Percentiles rank a stretch among this genome's conserved stretches.
Conservation (phyloP, 2,888 invertebrate genomes). For the Xestia xanthographa region DNA sequence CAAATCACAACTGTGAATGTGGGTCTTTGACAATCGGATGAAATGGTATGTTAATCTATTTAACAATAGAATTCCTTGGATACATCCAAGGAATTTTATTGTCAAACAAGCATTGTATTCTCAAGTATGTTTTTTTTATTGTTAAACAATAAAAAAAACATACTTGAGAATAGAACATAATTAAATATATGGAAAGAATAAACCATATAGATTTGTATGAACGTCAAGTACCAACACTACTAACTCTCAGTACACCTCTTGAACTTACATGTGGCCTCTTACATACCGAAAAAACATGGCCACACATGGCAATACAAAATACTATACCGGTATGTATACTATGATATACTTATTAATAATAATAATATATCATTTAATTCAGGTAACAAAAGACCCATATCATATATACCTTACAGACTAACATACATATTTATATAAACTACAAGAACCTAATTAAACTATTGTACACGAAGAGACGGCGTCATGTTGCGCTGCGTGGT, state of each 20-base stretch:
- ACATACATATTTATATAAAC: too few species aligned
- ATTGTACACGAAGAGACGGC: too few species aligned
- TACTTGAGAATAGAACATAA: too few species aligned
- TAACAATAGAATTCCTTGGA: background rate
- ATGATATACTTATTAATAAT: background rate
- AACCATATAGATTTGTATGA: background rate
- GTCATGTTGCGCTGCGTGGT: too few species aligned
- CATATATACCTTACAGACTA: too few species aligned
- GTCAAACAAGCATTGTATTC: background rate
- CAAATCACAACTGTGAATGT: background rate
- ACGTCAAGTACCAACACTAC: background rate
- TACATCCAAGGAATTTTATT: too few species aligned
- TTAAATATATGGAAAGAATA: background rate
- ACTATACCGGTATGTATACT: constrained; percentile 19
- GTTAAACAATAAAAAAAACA: too few species aligned
- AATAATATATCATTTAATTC: too few species aligned
- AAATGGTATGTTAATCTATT: background rate
- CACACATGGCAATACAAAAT: background rate
- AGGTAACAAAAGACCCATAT: too few species aligned
- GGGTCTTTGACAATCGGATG: background rate
- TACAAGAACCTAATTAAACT: too few species aligned
- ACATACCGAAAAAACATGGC: background rate
- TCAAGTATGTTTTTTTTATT: background rate
- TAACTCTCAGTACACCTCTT: background rate
- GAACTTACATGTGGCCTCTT: constrained; percentile 9